Conservation (phyloP, 2,888 invertebrate genomes). For the Apodemia zela region DNA sequence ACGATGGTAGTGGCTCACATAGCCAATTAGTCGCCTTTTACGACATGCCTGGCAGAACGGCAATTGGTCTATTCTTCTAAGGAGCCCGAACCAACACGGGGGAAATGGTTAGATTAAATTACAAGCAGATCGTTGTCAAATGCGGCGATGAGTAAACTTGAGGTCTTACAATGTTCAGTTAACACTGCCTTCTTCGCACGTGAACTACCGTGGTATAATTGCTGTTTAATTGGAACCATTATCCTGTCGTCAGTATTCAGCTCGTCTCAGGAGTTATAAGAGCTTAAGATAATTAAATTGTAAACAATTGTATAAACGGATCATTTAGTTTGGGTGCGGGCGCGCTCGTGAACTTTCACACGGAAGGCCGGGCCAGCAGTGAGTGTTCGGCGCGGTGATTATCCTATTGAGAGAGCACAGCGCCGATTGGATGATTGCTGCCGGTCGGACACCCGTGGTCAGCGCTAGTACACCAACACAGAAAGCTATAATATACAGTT, state of each 20-base stretch:
- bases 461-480: slow-evolving; percentile 22
- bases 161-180: too few species aligned
- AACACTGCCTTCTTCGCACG: too few species aligned
- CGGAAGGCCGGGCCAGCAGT: slow-evolving; percentile 37
- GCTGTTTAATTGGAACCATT: too few species aligned
- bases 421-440: slow-evolving; percentile 43
- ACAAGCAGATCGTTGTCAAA: too few species aligned
- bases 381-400: slow-evolving; percentile 30
- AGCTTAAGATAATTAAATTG: background rate
- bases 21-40: too few species aligned
- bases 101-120: too few species aligned
- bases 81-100: too few species aligned
- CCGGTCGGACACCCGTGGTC: slow-evolving; percentile 34
- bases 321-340: background rate
- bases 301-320: background rate
- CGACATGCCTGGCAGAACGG: too few species aligned
- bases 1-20: too few species aligned
- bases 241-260: background rate
- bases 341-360: slow-evolving; percentile 45
- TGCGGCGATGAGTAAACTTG: too few species aligned
- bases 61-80: too few species aligned
- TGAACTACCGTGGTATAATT: too few species aligned
- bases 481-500: slow-evolving; percentile 8
- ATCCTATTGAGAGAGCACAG: slow-evolving; percentile 41
- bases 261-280: background rate